These are phyloP conservation scores for Acanthacorydalis orientalis DNA, from an alignment of 2,888 invertebrate genomes.

Conservation along the genomic window DNA sequence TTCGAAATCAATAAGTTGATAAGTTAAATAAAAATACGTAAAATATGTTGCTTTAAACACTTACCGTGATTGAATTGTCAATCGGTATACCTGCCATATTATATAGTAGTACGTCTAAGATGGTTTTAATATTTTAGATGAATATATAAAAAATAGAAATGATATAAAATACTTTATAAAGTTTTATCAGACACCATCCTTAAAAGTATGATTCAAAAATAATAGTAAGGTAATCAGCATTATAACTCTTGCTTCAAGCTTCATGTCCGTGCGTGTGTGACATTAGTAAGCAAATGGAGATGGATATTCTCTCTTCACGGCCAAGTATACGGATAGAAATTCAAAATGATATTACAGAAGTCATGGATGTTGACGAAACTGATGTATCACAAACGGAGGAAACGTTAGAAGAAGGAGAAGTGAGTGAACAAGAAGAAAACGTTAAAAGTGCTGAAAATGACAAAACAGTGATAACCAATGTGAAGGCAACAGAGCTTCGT, in stretches of 20 bases:
- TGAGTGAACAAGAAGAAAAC: constrained; percentile 18
- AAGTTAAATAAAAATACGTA: too few species aligned
- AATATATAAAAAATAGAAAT: too few species aligned
- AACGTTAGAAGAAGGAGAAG: constrained; percentile 27
- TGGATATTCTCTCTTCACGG: constrained; percentile 11
- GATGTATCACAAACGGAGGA: constrained; percentile 11
- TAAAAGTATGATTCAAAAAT: too few species aligned
- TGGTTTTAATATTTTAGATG: too few species aligned
- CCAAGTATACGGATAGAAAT: constrained; percentile 30
- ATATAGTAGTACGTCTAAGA: too few species aligned
- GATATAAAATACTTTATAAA: too few species aligned
- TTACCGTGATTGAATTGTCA: not conserved
- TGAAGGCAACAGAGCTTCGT: not conserved
- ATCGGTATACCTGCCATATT: not conserved
- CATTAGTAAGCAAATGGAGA: constrained; percentile 3
- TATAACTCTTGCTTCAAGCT: too few species aligned
- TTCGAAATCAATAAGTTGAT: too few species aligned
- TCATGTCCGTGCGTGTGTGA: too few species aligned
- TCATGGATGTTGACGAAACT: constrained; percentile 30
- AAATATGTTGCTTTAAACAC: not conserved
- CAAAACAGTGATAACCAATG: not conserved
- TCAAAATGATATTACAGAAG: constrained; percentile 24
- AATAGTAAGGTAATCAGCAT: too few species aligned
- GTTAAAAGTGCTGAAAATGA: constrained; percentile 8
- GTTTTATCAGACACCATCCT: too few species aligned